Conservation (phyloP, 2,113 vertebrate species). For the Chaetura pelagica region DNA sequence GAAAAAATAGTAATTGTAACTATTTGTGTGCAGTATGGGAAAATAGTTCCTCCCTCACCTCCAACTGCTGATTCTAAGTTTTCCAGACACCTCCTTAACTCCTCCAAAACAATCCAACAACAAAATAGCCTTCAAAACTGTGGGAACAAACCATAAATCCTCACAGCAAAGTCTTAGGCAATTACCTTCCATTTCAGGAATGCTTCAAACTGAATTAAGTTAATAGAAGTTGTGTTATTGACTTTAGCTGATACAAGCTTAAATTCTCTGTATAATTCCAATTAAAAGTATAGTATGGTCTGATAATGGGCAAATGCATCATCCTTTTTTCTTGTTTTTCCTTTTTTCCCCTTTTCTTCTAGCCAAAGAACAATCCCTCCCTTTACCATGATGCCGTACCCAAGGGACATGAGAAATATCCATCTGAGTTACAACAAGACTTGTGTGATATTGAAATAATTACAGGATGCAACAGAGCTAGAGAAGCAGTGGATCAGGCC, state of each 20-base stretch:
- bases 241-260: neutral
- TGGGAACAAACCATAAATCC: neutral
- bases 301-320: neutral
- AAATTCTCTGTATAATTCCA: neutral
- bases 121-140: neutral
- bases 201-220: neutral
- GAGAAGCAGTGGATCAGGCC: neutral
- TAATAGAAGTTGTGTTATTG: neutral
- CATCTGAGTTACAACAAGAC: neutral
- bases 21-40: neutral
- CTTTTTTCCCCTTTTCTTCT: neutral
- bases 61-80: neutral
- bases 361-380: neutral
- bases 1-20: neutral
- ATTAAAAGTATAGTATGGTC: neutral
- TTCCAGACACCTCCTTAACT: neutral
- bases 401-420: neutral
- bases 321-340: neutral
- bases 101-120: neutral
- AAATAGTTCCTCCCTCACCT: neutral
- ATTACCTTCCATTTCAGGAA: neutral
- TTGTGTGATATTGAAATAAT: neutral
- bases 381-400: neutral
- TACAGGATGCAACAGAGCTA: neutral
- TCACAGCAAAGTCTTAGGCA: neutral